Percentiles rank a stretch among this genome's conserved stretches.
These are phyloP conservation scores for Embidobia sp. DNA, from an alignment of 2,888 invertebrate species.

Conservation along the genomic window DNA sequence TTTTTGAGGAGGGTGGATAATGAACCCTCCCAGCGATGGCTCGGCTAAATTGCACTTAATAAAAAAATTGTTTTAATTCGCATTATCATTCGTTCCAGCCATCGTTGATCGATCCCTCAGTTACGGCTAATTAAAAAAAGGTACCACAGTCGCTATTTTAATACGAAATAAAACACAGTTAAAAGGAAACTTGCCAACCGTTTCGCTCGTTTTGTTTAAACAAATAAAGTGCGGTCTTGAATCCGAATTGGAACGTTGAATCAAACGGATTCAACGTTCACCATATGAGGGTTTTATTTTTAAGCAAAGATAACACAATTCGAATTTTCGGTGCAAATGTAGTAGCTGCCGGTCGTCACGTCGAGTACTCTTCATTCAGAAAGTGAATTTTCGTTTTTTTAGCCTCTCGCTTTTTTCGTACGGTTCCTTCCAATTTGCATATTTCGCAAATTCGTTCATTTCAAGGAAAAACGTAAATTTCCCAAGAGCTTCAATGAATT, in stretches of 20 bases:
- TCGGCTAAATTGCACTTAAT: conserved; percentile 11
- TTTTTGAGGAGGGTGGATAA: conserved; percentile 51
- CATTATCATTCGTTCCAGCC: neutral
- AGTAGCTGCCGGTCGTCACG: conserved; percentile 28
- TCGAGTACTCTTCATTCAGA: conserved; percentile 45
- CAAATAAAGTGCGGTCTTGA: conserved; percentile 20
- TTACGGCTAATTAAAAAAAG: conserved; percentile 15
- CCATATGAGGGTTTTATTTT: conserved; percentile 28
- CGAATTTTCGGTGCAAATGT: conserved; percentile 27
- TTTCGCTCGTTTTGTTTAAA: neutral
- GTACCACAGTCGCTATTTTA: conserved; percentile 1
- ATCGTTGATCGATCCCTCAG: neutral
- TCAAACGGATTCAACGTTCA: conserved; percentile 12
- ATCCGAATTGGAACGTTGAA: conserved; percentile 7
- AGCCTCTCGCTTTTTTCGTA: conserved; percentile 4
- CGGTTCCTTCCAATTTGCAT: conserved; percentile 42
- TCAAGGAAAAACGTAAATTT: conserved; percentile 23
- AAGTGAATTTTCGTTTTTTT: conserved; percentile 36
- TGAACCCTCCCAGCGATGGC: conserved; percentile 29
- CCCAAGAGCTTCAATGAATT: conserved; percentile 28
- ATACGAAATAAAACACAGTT: neutral
- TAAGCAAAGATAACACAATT: conserved; percentile 15
- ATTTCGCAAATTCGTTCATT: conserved; percentile 32
- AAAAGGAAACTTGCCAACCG: neutral
- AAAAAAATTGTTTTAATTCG: conserved; percentile 21